Evolutionary conservation across 1,140 invertebrate genomes (phyloP), one percentile per base, ranked within the genome.

Genomic region (Oryctes rhinoceros): DNA sequence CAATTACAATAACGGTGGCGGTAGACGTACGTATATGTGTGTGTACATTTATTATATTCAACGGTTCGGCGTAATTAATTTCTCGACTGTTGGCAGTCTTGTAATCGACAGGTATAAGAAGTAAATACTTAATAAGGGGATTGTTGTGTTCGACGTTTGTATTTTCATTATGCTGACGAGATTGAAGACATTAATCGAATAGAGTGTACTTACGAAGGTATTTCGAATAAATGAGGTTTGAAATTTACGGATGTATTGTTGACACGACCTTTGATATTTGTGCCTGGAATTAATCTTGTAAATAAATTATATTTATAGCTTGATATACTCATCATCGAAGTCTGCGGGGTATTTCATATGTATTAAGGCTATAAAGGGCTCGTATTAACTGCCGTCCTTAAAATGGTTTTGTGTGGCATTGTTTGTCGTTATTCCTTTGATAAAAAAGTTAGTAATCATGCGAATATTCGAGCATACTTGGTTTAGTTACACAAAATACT

Each of bases 51-150:
- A 13, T 53, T 53, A 53, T 53, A 13, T 53, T 18, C 13, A 13
- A 53, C n/a, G 49, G 4, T 53, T 53, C 39, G n/a, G n/a, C 13
- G 49, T 53, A 53, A 53, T 53, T 53, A 53, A 53, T 53, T 15
- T 53, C n/a, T 53, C 13, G n/a, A 53, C 49, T 53, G 49, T 18
- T 53, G 49, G 49, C n/a, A 53, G 49, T 13, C 49, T 53, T 18
- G 49, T 53, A 53, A 13, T 53, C 49, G 49, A 18, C 49, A 18
- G n/a, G 49, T 13, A 53, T 48, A 48, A 9, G 47, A 15, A 48
- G 24, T 48, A 48, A 48, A 48, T 53, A 53, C n/a, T 53, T 53
- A 53, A 53, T 53, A 53, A 53, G n/a, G 49, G 49, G 9, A 53
- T 53, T 53, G 13, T 53, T 53, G 49, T 53, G 49, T 18, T 53